A percentile compares a stretch with the other conserved stretches of the same genome.
These are phyloP conservation scores for Avahi laniger DNA, from an alignment of 2,797 vertebrate genomes.

Conservation along the genomic window DNA sequence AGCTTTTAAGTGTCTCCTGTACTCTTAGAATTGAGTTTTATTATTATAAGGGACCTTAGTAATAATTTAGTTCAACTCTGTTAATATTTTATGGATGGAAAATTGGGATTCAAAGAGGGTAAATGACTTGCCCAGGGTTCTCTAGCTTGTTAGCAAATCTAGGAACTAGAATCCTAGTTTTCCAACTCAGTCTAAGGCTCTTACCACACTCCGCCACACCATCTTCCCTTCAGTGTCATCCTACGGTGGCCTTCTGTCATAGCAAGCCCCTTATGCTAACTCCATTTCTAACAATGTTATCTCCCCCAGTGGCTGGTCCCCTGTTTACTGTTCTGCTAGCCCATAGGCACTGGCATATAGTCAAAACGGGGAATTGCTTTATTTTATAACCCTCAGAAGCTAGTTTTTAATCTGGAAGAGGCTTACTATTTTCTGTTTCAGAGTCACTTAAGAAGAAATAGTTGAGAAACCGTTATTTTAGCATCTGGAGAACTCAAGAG, in stretches of 20 bases:
- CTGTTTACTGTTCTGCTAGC: background rate
- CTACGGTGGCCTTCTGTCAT: background rate
- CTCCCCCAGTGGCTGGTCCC: background rate
- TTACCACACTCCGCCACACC: background rate
- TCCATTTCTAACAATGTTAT: background rate
- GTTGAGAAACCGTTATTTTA: background rate
- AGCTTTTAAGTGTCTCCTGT: conserved; percentile 38
- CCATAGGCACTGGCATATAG: background rate
- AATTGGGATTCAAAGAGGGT: background rate
- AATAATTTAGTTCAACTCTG: background rate
- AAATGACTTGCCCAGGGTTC: background rate
- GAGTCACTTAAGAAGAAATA: background rate
- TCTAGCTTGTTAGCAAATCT: background rate
- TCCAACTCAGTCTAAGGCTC: background rate
- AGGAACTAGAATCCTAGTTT: background rate
- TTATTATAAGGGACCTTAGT: background rate
- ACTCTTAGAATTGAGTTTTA: conserved; percentile 31
- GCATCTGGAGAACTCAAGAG: background rate
- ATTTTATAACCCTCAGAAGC: background rate
- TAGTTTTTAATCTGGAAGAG: background rate
- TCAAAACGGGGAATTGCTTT: background rate
- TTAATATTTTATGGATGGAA: background rate
- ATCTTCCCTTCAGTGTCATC: background rate
- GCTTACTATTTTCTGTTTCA: background rate
- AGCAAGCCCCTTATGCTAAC: background rate